A percentile compares a stretch with the other conserved stretches of the same genome.
phyloP scores from a whole-genome alignment of 2,113 vertebrate genomes.

The Atlantisia rogersi region DNA sequence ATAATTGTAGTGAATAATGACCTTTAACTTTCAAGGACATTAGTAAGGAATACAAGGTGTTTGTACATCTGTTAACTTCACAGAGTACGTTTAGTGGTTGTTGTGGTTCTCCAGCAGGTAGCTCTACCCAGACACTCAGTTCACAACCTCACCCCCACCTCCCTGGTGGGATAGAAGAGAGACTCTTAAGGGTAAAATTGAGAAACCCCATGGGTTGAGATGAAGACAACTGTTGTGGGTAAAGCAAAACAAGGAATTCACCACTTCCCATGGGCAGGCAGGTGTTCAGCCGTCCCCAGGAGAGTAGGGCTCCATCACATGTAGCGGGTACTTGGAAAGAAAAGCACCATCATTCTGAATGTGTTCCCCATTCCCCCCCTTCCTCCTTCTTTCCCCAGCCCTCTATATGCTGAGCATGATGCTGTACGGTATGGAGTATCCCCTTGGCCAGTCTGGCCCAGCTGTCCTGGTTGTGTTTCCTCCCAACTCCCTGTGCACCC shows the following conservation, averaged over 20 bases:
- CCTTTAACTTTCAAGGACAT: background rate
- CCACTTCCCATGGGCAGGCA: background rate
- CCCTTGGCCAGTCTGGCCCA: background rate
- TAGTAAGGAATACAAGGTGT: background rate
- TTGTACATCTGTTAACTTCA: background rate
- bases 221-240: background rate
- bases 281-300: background rate
- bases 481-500: background rate
- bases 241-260: background rate
- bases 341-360: rapidly evolving
- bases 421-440: rapidly evolving
- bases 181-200: background rate
- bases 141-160: too few relatives aligned
- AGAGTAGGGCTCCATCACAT: rapidly evolving
- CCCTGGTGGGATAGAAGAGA: rapidly evolving
- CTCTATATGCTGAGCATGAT: background rate
- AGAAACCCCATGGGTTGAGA: background rate
- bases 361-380: too few relatives aligned
- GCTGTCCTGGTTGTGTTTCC: background rate
- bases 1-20: background rate
- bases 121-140: background rate
- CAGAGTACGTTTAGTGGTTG: background rate
- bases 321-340: rapidly evolving
- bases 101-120: background rate
- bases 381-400: too few relatives aligned